Evolutionary conservation across 1,140 invertebrate species (phyloP).

Genomic region (Drosophila paulistorum): DNA sequence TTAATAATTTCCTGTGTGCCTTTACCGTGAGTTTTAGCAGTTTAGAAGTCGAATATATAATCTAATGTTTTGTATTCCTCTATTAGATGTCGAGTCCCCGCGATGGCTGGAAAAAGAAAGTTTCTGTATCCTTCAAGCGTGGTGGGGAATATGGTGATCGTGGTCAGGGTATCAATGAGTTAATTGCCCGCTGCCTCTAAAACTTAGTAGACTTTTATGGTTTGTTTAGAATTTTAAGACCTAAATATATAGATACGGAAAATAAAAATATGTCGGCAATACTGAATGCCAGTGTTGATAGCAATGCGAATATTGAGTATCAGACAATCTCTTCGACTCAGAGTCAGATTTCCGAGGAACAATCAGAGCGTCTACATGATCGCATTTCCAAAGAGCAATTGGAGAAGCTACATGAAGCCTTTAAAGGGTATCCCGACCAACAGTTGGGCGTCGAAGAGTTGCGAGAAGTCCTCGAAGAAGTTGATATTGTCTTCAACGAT

Average conservation of each 20-base stretch:
- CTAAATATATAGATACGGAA: constrained; percentile 21
- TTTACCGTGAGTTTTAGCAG: constrained; percentile 58
- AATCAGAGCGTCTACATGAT: constrained; percentile 66
- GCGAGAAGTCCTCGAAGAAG: constrained; percentile 37
- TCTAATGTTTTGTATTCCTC: neutral
- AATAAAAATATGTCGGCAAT: constrained; percentile 37
- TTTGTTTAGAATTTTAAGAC: constrained; percentile 34
- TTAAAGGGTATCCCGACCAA: constrained; percentile 22
- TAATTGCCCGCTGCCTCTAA: constrained; percentile 75
- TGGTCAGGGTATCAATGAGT: constrained; percentile 69
- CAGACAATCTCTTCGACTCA: constrained; percentile 61
- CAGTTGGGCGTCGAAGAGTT: constrained; percentile 45
- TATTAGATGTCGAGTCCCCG: constrained; percentile 73
- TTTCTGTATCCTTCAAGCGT: constrained; percentile 70
- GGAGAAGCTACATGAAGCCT: constrained; percentile 47
- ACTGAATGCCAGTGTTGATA: constrained; percentile 36
- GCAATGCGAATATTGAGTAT: constrained; percentile 50
- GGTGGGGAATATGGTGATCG: constrained; percentile 82
- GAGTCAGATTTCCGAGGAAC: constrained; percentile 31
- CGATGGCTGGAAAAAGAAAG: constrained; percentile 80
- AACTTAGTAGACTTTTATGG: constrained; percentile 52
- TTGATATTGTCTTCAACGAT: constrained; percentile 58
- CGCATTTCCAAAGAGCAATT: constrained; percentile 53
- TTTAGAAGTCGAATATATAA: neutral
- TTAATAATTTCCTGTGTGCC: constrained; percentile 64